Conservation (phyloP, 2,797 vertebrate genomes). For the Oreochromis grahami region DNA sequence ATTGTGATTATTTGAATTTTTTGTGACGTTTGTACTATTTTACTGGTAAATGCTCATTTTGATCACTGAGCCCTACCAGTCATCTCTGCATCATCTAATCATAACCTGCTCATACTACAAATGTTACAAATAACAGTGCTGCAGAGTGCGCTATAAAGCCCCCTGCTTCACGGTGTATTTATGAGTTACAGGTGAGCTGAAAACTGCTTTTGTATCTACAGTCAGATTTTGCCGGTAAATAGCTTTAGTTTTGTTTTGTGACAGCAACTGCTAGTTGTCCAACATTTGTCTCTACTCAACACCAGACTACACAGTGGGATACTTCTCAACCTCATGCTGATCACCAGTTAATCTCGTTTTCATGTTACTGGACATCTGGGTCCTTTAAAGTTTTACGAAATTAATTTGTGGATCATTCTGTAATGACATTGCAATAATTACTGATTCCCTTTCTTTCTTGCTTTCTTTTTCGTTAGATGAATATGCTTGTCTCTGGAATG, state of each 20-base stretch:
- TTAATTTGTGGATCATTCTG: background rate
- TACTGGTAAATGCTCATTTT: background rate
- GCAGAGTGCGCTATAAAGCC: background rate
- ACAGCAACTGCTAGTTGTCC: background rate
- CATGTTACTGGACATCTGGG: background rate
- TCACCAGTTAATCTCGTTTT: background rate
- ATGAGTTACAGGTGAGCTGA: background rate
- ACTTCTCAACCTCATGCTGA: background rate
- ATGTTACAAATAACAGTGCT: background rate
- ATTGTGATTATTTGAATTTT: background rate
- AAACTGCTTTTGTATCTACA: background rate
- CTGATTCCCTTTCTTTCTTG: background rate
- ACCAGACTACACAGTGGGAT: background rate
- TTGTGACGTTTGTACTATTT: background rate
- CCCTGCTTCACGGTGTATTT: background rate
- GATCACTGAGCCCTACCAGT: background rate
- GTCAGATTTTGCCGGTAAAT: background rate
- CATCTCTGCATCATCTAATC: background rate
- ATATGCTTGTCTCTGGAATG: constrained; percentile 73
- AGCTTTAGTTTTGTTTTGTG: background rate
- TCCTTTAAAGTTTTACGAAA: background rate
- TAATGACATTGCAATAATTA: background rate
- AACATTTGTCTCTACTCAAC: background rate
- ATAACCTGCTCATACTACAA: background rate
- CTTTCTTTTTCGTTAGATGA: constrained; percentile 59